Evolutionary conservation across 2,797 vertebrate genomes (phyloP), one percentile per base, ranked within the genome.

Genomic region (Mus spretus): DNA sequence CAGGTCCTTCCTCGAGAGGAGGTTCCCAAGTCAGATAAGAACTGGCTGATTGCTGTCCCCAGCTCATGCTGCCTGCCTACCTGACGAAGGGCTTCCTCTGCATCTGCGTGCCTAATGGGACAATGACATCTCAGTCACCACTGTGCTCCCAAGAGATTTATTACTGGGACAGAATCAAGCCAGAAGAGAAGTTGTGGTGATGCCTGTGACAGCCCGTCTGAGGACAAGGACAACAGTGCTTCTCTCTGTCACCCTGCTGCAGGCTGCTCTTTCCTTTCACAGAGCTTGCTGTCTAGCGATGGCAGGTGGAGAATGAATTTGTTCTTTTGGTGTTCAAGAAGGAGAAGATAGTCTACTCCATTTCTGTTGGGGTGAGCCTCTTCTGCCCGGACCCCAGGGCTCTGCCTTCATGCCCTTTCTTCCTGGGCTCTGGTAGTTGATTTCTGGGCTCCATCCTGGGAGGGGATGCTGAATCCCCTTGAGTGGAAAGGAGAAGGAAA

Each of bases 121-220:
- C 15, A 37, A 53, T 61, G 89, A 67, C 63, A 88, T 57, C 53
- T 84, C 8, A 82, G 80, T 13, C 79, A 78, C 83, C 44, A 75
- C 0, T 59, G 53, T 70, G 84, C 31, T 31, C 61, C 72, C 26
- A 47, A 95, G 88, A 79, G 88, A 8, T 87, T 86, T 74, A 91
- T 70, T 47, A 74, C 72, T 75, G 96, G 67, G 61, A 67, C 44
- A 92, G 70, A 53, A 44, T 19, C 17, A 1, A 40, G 59, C 57
- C 86, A 74, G 55, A 77, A 80, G 92, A 91, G 44, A 70, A 53
- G 77, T 19, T 1, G 14, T 4, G 34, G 40, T 1, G n/a, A 40
- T 57, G 6, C 50, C 0, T 6, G 88, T 81, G 75, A 79, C 65
- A 3, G 6, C 44, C 37, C 26, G 53, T 80, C 86, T 24, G 63